Percentiles rank a stretch among this genome's conserved stretches.
Conservation (phyloP, 2,113 vertebrate species). For the Anhinga anhinga region DNA sequence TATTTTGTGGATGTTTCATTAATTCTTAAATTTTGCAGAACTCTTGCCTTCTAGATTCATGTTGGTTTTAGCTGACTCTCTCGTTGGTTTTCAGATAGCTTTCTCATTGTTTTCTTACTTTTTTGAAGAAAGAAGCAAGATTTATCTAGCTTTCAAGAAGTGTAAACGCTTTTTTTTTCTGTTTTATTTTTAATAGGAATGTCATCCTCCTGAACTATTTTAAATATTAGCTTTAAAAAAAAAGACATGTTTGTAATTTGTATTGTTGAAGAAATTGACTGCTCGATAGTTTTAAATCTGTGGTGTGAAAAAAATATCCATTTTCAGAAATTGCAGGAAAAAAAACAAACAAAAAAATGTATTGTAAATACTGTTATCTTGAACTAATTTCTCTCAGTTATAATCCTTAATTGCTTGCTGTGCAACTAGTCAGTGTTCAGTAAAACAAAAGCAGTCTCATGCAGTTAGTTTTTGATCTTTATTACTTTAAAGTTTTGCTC, state of each 20-base stretch:
- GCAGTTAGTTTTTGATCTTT: background rate
- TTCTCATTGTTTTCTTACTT: background rate
- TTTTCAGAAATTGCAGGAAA: background rate
- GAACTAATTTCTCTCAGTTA: slow-evolving; percentile 5
- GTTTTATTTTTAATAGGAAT: background rate
- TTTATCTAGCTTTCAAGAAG: background rate
- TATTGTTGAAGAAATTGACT: background rate
- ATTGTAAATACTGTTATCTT: background rate
- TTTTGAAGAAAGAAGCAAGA: background rate
- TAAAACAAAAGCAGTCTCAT: background rate
- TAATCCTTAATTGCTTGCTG: slow-evolving; percentile 1
- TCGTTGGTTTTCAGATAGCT: background rate
- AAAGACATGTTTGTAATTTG: background rate
- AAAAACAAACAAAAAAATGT: background rate
- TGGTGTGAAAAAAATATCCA: background rate
- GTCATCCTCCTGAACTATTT: background rate
- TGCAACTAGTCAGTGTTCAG: background rate
- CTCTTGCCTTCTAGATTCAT: background rate
- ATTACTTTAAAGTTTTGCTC: background rate
- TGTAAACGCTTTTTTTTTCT: background rate
- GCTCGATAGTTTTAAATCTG: background rate
- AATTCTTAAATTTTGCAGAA: background rate
- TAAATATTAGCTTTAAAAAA: background rate
- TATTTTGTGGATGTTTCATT: background rate
- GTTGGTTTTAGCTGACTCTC: background rate